Percentiles rank a stretch among this genome's conserved stretches.
These are phyloP conservation scores for Dromas ardeola DNA, from an alignment of 2,113 vertebrate species.

Conservation along the genomic window DNA sequence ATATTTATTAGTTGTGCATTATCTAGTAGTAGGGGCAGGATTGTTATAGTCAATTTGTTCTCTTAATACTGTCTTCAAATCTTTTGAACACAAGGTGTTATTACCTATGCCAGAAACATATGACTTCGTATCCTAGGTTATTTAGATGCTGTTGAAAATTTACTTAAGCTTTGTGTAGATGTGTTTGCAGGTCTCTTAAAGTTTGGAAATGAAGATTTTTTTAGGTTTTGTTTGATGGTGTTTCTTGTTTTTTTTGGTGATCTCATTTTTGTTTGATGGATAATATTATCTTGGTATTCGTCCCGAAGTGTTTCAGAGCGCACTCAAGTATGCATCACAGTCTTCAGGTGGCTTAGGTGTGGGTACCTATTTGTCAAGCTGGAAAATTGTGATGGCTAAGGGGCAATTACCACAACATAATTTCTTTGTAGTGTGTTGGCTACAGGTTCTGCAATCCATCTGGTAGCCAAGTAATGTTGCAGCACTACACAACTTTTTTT, in stretches of 20 bases:
- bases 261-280: neutral
- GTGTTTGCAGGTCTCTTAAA: neutral
- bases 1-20: neutral
- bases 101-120: neutral
- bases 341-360: neutral
- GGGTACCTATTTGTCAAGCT: neutral
- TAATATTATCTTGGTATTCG: neutral
- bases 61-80: neutral
- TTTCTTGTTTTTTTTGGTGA: neutral
- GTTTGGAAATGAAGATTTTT: neutral
- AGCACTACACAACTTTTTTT: neutral
- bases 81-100: neutral
- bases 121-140: neutral
- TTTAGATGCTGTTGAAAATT: neutral
- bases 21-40: neutral
- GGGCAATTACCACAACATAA: neutral
- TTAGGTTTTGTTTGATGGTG: neutral
- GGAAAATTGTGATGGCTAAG: neutral
- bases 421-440: neutral
- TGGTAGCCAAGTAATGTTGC: neutral
- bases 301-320: neutral
- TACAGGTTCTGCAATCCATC: neutral
- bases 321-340: neutral
- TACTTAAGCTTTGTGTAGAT: neutral
- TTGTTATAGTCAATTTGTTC: neutral